These are phyloP conservation scores for Emberiza fucata DNA, from an alignment of 2,113 vertebrate genomes.

Conservation along the genomic window DNA sequence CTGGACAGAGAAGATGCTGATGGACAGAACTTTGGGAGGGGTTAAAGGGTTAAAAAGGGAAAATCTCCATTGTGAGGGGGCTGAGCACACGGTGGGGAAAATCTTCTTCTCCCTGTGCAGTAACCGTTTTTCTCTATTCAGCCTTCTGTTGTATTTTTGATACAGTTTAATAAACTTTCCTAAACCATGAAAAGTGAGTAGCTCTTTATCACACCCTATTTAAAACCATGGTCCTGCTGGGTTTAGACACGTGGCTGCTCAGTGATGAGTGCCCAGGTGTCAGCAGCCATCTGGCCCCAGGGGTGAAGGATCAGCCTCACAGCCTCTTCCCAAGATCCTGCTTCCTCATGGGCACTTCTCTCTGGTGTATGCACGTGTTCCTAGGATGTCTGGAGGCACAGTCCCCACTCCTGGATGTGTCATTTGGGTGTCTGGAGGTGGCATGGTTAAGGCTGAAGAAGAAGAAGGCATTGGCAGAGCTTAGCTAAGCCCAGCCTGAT, in stretches of 20 bases:
- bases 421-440: background rate
- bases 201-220: background rate
- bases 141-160: too few relatives aligned
- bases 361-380: background rate
- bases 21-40: too few relatives aligned
- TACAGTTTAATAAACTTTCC: too few relatives aligned
- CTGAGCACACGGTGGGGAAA: too few relatives aligned
- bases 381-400: background rate
- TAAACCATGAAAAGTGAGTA: too few relatives aligned
- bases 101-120: accelerated
- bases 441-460: background rate
- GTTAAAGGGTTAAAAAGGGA: too few relatives aligned
- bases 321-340: background rate
- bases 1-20: too few relatives aligned
- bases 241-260: background rate
- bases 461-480: background rate
- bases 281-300: background rate
- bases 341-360: background rate
- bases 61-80: too few relatives aligned
- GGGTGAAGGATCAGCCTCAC: background rate
- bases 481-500: background rate
- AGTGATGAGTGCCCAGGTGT: background rate
- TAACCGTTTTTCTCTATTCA: too few relatives aligned
- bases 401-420: background rate
- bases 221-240: background rate